Base-by-base conservation (phyloP, 2,888 invertebrate species). In the Hirudinaria manillensis region DNA sequence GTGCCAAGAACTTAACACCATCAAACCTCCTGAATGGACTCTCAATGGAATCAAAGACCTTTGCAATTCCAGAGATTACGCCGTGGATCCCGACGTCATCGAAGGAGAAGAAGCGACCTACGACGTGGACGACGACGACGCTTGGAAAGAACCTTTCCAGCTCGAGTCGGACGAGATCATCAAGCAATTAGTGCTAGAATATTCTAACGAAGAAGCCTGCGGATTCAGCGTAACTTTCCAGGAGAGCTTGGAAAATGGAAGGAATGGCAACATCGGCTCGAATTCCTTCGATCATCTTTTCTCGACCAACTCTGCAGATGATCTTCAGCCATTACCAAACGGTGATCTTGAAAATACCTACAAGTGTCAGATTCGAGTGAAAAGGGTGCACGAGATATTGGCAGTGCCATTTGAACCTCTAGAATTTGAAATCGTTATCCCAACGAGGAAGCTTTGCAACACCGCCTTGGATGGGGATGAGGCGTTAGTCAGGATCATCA, bases 131-230 rank as follows among this genome's bases (percentile, higher is more conserved):
- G 78, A 74, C 51, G 77, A 79, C 45, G 78, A 79, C 51, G 79
- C 79, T 34, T 76, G 80, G 77, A 79, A 78, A 29, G 77, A 78
- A n/a, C 79, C 80, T 56, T 79, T 77, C 68, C 68, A 45, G n/a
- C 75, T 73, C 7, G 79, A 81, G 51, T 76, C 81, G 38, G 81
- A 82, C 72, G 81, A 82, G n/a, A 80, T 83, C 29, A 75, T 82
- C 45, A 77, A 77, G 55, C 81, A 81, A 76, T 76, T 83, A 21
- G 81, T 79, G 29, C 16, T 45, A 16, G 45, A 45, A 45, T 45
- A 45, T 45, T 70, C 61, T 19, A 79, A 80, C 55, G 76, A 75
- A 0, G 68, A 29, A 10, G n/a, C 21, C 7, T 29, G 36, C n/a
- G 68, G 68, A n/a, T 61, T 61, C 61, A 29, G 29, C 10, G 13